These are phyloP conservation scores for Syndactyla subalaris DNA, from an alignment of 2,797 vertebrate species.

Conservation along the genomic window DNA sequence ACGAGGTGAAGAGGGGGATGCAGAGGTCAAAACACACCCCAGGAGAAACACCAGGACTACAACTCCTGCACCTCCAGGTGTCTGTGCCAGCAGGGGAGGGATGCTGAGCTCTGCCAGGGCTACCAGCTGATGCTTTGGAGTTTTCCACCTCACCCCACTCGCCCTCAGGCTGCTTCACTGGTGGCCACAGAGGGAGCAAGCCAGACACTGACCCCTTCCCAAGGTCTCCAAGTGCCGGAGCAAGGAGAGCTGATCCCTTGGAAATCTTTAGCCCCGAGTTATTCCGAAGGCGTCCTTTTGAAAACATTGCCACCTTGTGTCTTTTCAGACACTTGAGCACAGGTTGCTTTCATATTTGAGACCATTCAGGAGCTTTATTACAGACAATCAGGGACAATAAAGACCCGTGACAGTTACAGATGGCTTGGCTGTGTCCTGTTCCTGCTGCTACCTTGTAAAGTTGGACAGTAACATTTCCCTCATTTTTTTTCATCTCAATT, in stretches of 20 bases:
- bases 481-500: slow-evolving; percentile 51
- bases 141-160: not conserved
- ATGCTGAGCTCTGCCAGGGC: not conserved
- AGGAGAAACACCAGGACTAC: not conserved
- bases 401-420: slow-evolving; percentile 43
- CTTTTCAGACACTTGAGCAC: not conserved
- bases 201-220: not conserved
- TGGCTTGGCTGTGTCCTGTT: slow-evolving; percentile 1
- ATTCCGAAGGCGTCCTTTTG: not conserved
- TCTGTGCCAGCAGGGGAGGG: not conserved
- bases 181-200: accelerated
- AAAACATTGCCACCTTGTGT: slow-evolving; percentile 61
- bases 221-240: not conserved
- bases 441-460: slow-evolving; percentile 42
- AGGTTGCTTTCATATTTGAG: not conserved
- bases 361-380: not conserved
- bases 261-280: accelerated
- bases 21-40: not conserved
- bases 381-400: slow-evolving; percentile 33
- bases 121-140: not conserved
- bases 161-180: not conserved
- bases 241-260: not conserved
- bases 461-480: slow-evolving; percentile 12
- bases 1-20: not conserved
- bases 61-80: not conserved